Percentiles rank a stretch among this genome's conserved stretches.
Evolutionary conservation across 1,140 invertebrate species (phyloP).

Genomic region (Drosophila mauritiana): DNA sequence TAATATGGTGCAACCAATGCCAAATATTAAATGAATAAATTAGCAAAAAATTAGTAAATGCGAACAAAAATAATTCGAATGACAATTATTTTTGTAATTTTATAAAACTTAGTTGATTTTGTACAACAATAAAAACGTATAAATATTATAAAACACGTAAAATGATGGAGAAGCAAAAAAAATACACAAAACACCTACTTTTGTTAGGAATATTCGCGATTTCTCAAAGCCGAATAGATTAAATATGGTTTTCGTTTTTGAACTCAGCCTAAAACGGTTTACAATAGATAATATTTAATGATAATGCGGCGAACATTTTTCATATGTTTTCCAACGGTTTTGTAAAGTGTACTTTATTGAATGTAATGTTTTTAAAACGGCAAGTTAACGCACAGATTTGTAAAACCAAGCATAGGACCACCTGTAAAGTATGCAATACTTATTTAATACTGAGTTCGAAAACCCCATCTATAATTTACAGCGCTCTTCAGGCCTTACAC

Average conservation of each 20-base stretch:
- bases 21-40: slow-evolving; percentile 61
- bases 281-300: slow-evolving; percentile 46
- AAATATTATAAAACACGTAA: slow-evolving; percentile 14
- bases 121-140: slow-evolving; percentile 46
- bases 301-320: slow-evolving; percentile 30
- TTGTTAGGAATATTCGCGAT: slow-evolving; percentile 17
- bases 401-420: slow-evolving; percentile 58
- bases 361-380: slow-evolving; percentile 34
- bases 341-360: slow-evolving; percentile 58
- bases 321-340: slow-evolving; percentile 38
- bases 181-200: slow-evolving; percentile 26
- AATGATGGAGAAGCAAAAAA: slow-evolving; percentile 25
- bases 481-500: slow-evolving; percentile 48
- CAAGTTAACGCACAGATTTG: slow-evolving; percentile 34
- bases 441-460: slow-evolving; percentile 46
- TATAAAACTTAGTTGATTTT: slow-evolving; percentile 76
- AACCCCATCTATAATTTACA: slow-evolving; percentile 22
- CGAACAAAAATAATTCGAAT: slow-evolving; percentile 68
- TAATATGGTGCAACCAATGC: slow-evolving; percentile 70
- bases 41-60: slow-evolving; percentile 20
- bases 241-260: slow-evolving; percentile 58
- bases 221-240: slow-evolving; percentile 5
- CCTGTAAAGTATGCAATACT: slow-evolving; percentile 75
- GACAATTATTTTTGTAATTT: slow-evolving; percentile 83
- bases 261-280: slow-evolving; percentile 55